Base-by-base conservation (phyloP, 30 jellyfish, hydroid and myxozoan species). In the Phacellophora camtschatica region DNA sequence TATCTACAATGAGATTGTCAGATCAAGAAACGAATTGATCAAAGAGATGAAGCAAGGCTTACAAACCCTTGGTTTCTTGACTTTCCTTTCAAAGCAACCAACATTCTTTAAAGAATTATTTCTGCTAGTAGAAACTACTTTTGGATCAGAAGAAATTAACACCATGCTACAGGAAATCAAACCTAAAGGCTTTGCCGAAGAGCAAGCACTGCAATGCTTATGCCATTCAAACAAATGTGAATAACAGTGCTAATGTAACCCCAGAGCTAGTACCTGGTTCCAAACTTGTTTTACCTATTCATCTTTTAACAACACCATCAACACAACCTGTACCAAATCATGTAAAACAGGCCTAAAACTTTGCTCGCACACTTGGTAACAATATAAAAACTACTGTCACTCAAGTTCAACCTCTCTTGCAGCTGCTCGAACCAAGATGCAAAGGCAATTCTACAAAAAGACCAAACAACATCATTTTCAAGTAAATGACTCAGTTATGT, bases 151-250 rank as follows among this genome's bases (percentile, higher is more conserved):
- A 65, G 68, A 65, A 8, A 19, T 65, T 36, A 28, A 65, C 18
- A 24, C 79, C 79, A 36, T 33, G 31, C 32, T 65, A 29, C 68
- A 65, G 11, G 36, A n/a, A 13, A 31, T 19, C 18, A 30, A 57
- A 35, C 61, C 59, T 31, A 65, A 34, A 7, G 32, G 32, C 22
- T 43, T 19, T 65, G 80, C 84, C 18, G 84, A 70, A 70, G 48
- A 46, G 16, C 84, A 70, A 50, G 84, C 84, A 29, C 25, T 32
- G 36, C 25, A 70, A 16, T 70, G 84, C 74, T 70, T 37, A n/a
- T n/a, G n/a, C n/a, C n/a, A n/a, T n/a, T n/a, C n/a, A n/a, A n/a
- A n/a, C n/a, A n/a, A n/a, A n/a, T n/a, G n/a, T n/a, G n/a, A n/a
- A n/a, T n/a, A n/a, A n/a, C n/a, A n/a, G n/a, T n/a, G n/a, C n/a